Base-by-base conservation (phyloP, 2,888 invertebrate species). In the Lasioglossum villosulum region DNA sequence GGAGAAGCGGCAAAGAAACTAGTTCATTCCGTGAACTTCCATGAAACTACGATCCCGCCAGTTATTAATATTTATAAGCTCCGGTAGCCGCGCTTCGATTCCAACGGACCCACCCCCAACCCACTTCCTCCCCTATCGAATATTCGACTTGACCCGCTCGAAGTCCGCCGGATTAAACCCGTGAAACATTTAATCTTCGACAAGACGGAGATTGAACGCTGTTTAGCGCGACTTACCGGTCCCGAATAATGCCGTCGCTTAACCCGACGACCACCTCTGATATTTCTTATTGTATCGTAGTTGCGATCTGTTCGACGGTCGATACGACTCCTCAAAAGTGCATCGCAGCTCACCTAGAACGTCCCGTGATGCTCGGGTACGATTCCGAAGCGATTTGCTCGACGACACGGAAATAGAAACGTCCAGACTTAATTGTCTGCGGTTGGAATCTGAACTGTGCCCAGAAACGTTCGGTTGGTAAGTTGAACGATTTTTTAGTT, bases 1-100 rank as follows among this genome's bases (percentile, higher is more conserved):
- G 14, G 59, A n/a, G 71, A 0, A n/a, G 3, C 12, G 37, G 37
- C 68, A 68, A 68, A 45, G 72, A 27, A 72, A 45, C 72, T 42
- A 42, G 71, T 68, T 66, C 77, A 42, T 63, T 39, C 63, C 27
- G 63, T 30, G 19, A 39, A 39, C 75, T 63, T 39, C 68, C 48
- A 30, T 8, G 68, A 70, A 77, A 77, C 77, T 77, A 52, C 52
- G 34, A 77, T 34, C 34, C 52, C 66, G 59, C 2, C 39, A 70
- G 37, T 77, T 77, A 77, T 77, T 68, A 77, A 77, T 77, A 77
- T 77, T 77, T 77, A 77, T 66, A 42, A 71, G 42, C 71, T 16
- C 5, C 23, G 37, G 4, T 12, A n/a, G 12, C 52, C 52, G 52
- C 52, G 37, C 37, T 68, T 68, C 68, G 66, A 68, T 68, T 68